Evolutionary conservation across 2,888 invertebrate genomes (phyloP).

Genomic region (Ferrisia virgata): DNA sequence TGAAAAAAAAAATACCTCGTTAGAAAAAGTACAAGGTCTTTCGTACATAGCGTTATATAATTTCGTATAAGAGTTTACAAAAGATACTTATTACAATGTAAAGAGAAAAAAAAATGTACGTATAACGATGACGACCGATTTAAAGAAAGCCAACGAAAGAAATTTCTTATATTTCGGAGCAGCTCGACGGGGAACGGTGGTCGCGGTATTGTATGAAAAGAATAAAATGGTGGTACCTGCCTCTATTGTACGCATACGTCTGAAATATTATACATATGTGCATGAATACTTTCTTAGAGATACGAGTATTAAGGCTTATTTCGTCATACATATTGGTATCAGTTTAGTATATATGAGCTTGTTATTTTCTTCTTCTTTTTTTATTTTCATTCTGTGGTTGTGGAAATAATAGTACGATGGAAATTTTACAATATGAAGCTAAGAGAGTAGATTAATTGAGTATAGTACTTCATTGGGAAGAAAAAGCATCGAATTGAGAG

Average conservation of each 20-base stretch:
- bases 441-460: too few relatives aligned
- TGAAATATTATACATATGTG: too few relatives aligned
- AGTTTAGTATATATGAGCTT: too few relatives aligned
- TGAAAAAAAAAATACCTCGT: neutral
- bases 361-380: too few relatives aligned
- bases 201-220: neutral
- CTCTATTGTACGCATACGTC: neutral
- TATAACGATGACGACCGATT: neutral
- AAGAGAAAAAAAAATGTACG: neutral
- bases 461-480: too few relatives aligned
- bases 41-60: neutral
- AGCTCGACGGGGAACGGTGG: neutral
- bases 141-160: neutral
- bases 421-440: too few relatives aligned
- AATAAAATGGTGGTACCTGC: neutral
- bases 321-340: too few relatives aligned
- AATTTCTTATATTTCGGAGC: neutral
- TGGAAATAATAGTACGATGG: too few relatives aligned
- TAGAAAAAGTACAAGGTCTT: neutral
- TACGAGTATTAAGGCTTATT: too few relatives aligned
- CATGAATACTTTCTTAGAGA: too few relatives aligned
- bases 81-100: neutral
- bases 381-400: too few relatives aligned
- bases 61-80: neutral
- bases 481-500: too few relatives aligned